These are phyloP conservation scores for Gallinago stenura DNA, from an alignment of 2,797 vertebrate genomes.

Conservation along the genomic window DNA sequence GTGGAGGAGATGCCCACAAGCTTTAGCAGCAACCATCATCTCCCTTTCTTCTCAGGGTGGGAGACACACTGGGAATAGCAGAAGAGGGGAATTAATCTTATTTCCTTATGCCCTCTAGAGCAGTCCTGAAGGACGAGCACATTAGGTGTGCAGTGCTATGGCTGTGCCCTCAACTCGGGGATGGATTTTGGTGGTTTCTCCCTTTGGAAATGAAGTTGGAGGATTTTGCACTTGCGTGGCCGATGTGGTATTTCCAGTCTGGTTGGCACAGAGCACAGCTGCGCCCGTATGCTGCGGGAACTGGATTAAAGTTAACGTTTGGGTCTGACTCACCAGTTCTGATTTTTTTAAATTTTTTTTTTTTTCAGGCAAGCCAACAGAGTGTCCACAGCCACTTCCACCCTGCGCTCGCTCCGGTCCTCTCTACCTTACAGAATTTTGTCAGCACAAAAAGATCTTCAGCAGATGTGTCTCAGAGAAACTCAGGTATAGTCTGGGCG, in stretches of 20 bases:
- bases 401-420: constrained; percentile 65
- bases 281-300: fast-evolving
- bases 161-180: not conserved
- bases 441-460: constrained; percentile 77
- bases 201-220: not conserved
- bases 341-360: not conserved
- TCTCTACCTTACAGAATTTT: constrained; percentile 76
- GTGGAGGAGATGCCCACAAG: not conserved
- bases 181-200: not conserved
- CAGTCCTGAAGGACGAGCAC: fast-evolving
- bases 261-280: not conserved
- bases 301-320: not conserved
- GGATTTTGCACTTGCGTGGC: not conserved
- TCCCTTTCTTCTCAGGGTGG: not conserved
- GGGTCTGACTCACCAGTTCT: not conserved
- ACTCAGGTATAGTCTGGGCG: constrained; percentile 78
- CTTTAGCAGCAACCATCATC: not conserved
- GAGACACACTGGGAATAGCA: not conserved
- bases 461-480: constrained; percentile 76
- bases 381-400: constrained; percentile 74
- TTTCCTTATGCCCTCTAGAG: not conserved
- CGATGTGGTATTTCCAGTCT: not conserved
- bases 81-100: not conserved
- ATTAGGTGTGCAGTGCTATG: not conserved
- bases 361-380: constrained; percentile 81